Evolutionary conservation across 2,797 vertebrate genomes (phyloP), one percentile per base, ranked within the genome.

Genomic region (Channa striata): DNA sequence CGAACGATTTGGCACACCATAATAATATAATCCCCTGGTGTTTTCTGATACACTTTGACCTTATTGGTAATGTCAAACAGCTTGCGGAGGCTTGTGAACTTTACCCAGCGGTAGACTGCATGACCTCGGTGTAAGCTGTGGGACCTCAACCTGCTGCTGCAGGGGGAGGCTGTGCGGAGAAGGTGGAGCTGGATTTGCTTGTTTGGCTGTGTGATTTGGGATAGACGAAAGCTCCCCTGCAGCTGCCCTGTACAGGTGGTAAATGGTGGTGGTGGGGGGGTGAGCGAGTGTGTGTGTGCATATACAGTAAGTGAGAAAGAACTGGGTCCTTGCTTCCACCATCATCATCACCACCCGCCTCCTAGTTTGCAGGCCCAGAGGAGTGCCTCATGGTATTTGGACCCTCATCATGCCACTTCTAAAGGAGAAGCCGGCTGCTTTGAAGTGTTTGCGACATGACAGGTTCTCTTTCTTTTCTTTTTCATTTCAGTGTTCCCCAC

Each of bases 381-480:
- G 84, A 87, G 88, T 40, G 85, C 92, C 92, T 87, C 69, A 14
- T 86, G 91, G 87, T 85, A 83, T 87, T 88, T 89, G 90, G 93
- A 92, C 93, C 92, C 90, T 91, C 84, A 79, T 86, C 82, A 69
- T 80, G 90, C 91, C 91, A 90, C 92, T 92, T 93, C 93, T 94
- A 84, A 94, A 92, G 89, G 83, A 89, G 84, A 89, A 91, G 87
- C 77, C 72, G 72, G 77, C 77, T 83, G 80, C 92, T 94, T 94
- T 95, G 93, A 95, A 94, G 94, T 95, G 89, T 91, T 92, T 82
- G 89, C 81, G 85, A 93, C 92, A 92, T 93, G 93, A 94, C 93
- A 93, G 92, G 92, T 94, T 92, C 87, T 87, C 91, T 87, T 93
- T 92, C 89, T 92, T 93, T 92, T 88, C 88, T 86, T 91, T 93